Evolutionary conservation across 2,888 invertebrate genomes (phyloP), one percentile per base, ranked within the genome.

Genomic region (Pelosia muscerda): DNA sequence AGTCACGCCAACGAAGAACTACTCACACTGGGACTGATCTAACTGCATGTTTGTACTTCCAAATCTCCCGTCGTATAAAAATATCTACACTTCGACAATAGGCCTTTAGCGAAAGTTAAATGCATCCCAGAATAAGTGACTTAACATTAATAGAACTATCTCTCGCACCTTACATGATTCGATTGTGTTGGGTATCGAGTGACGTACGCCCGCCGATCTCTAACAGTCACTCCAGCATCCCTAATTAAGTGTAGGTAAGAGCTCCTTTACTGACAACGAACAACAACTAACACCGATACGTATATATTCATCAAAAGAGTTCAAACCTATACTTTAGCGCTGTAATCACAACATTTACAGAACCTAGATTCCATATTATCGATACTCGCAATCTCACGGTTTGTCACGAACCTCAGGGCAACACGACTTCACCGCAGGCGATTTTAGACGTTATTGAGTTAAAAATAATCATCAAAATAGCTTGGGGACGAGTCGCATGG

Each of bases 61-160:
- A 76, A 81, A 71, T 77, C 76, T 80, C 78, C 79, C 78, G 71
- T 81, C 76, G 78, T 84, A 84, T 84, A 78, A 86, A 83, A 84
- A 86, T 88, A 90, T 90, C 87, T 89, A 90, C 90, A 91, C 81
- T 82, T 71, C 62, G 82, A 80, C 74, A 77, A 84, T 91, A 93
- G 92, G 92, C 92, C 91, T 82, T 91, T 84, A 90, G 87, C 84
- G 77, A 86, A 66, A 88, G 90, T 92, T 93, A 93, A 93, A 93
- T 93, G 93, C 92, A 78, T 81, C 59, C 49, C 71, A 79, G 73
- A 76, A 73, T 81, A 75, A 69, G 71, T 76, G 73, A 70, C 72
- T 76, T 76, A 80, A 68, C 67, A 72, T 72, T 73, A 81, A 72
- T 75, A 75, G 73, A 71, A 73, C 74, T 72, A 73, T 79, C 71